Conservation (phyloP, 2,888 invertebrate genomes). For the Frankliniella fusca region DNA sequence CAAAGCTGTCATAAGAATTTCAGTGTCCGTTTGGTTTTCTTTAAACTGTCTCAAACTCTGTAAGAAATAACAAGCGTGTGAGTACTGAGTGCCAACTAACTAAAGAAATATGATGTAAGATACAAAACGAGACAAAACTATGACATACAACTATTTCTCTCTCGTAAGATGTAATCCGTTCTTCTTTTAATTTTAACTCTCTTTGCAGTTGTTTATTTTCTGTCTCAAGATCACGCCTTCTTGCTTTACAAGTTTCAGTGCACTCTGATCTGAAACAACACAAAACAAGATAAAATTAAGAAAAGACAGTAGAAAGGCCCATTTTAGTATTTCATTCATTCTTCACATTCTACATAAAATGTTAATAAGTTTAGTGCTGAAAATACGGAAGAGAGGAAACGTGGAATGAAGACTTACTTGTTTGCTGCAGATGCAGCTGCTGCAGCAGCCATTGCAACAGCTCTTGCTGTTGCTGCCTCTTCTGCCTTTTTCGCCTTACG, state of each 20-base stretch:
- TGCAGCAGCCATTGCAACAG: slow-evolving; percentile 49
- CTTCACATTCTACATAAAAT: not conserved
- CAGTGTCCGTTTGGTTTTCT: slow-evolving; percentile 62
- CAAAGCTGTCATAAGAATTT: slow-evolving; percentile 73
- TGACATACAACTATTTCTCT: slow-evolving; percentile 52
- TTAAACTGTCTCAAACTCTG: slow-evolving; percentile 56
- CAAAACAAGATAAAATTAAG: not conserved
- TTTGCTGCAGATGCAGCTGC: slow-evolving; percentile 37
- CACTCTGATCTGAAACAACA: slow-evolving; percentile 45
- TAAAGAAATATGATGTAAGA: not conserved
- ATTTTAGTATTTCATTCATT: too few species aligned
- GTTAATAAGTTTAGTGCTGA: not conserved
- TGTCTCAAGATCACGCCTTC: slow-evolving; percentile 59
- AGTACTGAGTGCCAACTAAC: not conserved
- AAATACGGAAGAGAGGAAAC: not conserved
- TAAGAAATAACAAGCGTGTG: slow-evolving; percentile 36
- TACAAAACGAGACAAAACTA: not conserved
- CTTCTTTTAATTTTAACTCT: slow-evolving; percentile 61
- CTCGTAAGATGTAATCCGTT: slow-evolving; percentile 56
- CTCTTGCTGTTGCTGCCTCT: slow-evolving; percentile 48
- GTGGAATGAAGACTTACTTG: slow-evolving; percentile 15
- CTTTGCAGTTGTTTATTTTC: slow-evolving; percentile 63
- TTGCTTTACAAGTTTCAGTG: slow-evolving; percentile 60
- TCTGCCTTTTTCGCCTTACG: slow-evolving; percentile 63
- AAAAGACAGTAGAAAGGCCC: too few species aligned